phyloP scores from a whole-genome alignment of 2,113 vertebrate genomes.

The Equus przewalskii region DNA sequence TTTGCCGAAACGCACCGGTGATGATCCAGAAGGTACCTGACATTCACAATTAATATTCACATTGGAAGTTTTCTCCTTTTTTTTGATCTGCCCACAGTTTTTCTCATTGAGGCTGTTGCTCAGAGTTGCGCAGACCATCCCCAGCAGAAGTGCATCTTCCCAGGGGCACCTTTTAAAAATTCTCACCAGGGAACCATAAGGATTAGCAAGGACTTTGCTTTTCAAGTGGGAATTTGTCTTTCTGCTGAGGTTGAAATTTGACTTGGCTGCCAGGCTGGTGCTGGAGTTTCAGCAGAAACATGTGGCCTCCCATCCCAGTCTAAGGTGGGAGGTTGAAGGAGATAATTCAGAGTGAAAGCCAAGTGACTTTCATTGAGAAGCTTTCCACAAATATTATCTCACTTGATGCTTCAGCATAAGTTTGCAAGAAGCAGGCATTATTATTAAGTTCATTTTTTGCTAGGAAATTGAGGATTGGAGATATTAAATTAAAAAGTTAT shows the following conservation, averaged over 20 bases:
- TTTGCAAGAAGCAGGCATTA: background rate
- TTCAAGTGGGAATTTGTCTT: too few species aligned
- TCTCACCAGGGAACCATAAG: too few species aligned
- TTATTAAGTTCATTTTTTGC: background rate
- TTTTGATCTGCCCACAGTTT: background rate
- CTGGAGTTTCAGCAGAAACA: background rate
- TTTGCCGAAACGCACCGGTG: background rate
- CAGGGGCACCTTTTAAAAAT: too few species aligned
- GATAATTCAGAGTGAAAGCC: background rate
- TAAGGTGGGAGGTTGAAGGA: background rate
- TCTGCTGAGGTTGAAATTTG: too few species aligned
- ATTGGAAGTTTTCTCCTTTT: background rate
- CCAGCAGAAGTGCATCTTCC: background rate
- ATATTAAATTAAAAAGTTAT: background rate
- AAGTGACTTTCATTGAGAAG: background rate
- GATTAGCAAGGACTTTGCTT: too few species aligned
- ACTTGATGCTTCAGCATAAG: background rate
- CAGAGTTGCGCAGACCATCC: background rate
- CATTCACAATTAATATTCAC: background rate
- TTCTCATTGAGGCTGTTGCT: background rate
- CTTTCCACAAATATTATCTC: conserved; percentile 27
- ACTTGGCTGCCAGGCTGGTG: too few species aligned
- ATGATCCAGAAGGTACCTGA: background rate
- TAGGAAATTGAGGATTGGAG: background rate
- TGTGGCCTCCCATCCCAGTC: background rate